Percentiles rank a stretch among this genome's conserved stretches.
phyloP scores from a whole-genome alignment of 1,140 invertebrate genomes.

The honey bee (Apis mellifera) region Amel_HAv3.1 CM009940.2:2881501-2882000 shows the following conservation, averaged over 20 bases:
- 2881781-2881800: no score
- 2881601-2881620: slow-evolving; percentile 33
- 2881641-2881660: slow-evolving; percentile 37
- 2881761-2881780: not conserved
- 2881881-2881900: not conserved
- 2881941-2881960: no score
- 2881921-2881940: no score
- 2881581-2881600: slow-evolving; percentile 52
- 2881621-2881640: slow-evolving; percentile 36
- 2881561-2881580: slow-evolving; percentile 51
- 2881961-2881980: no score
- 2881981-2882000: no score
- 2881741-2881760: not conserved
- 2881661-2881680: slow-evolving; percentile 7
- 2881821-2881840: not conserved
- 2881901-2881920: not conserved
- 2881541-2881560: slow-evolving; percentile 49
- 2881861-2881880: not conserved
- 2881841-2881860: no score
- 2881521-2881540: slow-evolving; percentile 55
- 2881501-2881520: slow-evolving; percentile 52
- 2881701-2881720: slow-evolving; percentile 14
- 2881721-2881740: not conserved
- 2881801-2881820: not conserved
- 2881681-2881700: slow-evolving; percentile 33